These are phyloP conservation scores for Brenthis daphne DNA, from an alignment of 2,888 invertebrate species.

Conservation along the genomic window DNA sequence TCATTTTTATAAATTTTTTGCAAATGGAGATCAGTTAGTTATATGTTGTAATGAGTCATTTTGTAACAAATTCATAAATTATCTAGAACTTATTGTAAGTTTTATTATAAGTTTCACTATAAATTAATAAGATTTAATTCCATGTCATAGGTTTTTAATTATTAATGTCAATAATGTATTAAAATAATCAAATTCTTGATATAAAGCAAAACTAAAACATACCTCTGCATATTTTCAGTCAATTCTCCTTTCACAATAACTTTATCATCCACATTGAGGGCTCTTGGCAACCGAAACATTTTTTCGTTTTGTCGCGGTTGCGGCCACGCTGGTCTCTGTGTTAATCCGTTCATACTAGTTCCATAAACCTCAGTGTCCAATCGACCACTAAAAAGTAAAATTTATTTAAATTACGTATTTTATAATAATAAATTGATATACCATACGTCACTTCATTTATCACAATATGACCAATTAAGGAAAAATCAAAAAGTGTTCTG, in stretches of 20 bases:
- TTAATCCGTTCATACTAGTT: constrained; percentile 51
- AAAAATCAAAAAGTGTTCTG: background rate
- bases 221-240: constrained; percentile 47
- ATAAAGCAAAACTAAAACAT: constrained; percentile 33
- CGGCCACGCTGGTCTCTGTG: constrained; percentile 54
- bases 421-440: constrained; percentile 1
- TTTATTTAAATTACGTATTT: constrained; percentile 6
- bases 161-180: background rate
- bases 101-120: too few relatives aligned
- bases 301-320: constrained; percentile 50
- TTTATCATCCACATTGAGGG: constrained; percentile 47
- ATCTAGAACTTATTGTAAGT: too few relatives aligned
- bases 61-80: too few relatives aligned
- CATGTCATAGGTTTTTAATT: background rate
- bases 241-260: constrained; percentile 49
- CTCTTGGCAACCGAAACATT: constrained; percentile 60
- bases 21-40: too few relatives aligned
- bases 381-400: constrained; percentile 48
- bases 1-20: too few relatives aligned
- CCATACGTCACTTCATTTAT: background rate
- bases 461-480: background rate
- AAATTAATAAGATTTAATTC: too few relatives aligned
- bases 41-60: too few relatives aligned
- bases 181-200: background rate
- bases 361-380: constrained; percentile 52